Evolutionary conservation across 2,113 vertebrate genomes (phyloP), one percentile per base, ranked within the genome.

Genomic region (Clarias magur): DNA sequence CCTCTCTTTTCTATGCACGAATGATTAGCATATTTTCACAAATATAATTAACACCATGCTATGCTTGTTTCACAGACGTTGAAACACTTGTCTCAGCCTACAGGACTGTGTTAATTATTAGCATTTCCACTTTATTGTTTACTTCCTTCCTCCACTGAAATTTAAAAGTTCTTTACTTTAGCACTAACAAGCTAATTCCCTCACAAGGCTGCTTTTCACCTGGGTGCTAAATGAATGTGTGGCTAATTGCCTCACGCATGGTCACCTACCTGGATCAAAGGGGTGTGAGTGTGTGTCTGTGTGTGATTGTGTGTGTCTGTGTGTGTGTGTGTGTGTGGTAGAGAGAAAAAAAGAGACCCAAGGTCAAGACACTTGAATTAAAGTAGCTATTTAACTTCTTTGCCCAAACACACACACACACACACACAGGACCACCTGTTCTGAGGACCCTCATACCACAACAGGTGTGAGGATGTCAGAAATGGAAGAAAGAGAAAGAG

Each of bases 241-340:
- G 76, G 80, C 86, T 88, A 88, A 94, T 92, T 88, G 91, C 78
- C 54, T 85, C 76, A 79, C 56, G 83, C 89, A 86, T 76, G 91
- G 89, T 92, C 91, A 93, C 92, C 91, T 93, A 75, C 92, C 75
- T 60, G 76, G 86, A 90, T 92, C 91, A 90, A 92, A 90, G 90
- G 62, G 27, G 38, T 38, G 56, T 80, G 23, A 23, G 16, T 78
- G 56, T n/a, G 85, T 42, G 48, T 34, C 48, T 67, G 42, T 54
- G 82, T 30, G 16, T 89, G n/a, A n/a, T n/a, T n/a, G n/a, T n/a
- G 82, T 84, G 56, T 65, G 59, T 70, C 42, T 83, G 83, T 34
- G 30, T 12, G 65, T 65, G 62, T 57, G 79, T 62, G 78, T 38
- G 80, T 42, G 57, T 0, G 25, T n/a, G n/a, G n/a, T n/a, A 38